Conservation (phyloP, 2,888 invertebrate genomes). For the Ceramica pisi region DNA sequence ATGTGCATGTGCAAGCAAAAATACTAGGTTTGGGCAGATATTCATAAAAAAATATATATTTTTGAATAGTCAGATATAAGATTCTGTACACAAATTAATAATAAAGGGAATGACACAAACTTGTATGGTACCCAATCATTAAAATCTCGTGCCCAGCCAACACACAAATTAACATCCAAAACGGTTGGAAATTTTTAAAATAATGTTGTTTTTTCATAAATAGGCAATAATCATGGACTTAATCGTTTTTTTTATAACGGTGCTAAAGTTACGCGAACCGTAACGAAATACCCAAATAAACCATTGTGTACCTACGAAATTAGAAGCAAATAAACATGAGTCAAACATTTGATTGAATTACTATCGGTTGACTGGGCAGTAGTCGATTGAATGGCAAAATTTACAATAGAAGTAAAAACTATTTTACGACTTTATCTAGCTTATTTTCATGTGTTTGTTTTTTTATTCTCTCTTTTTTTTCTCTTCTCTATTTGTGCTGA, state of each 20-base stretch:
- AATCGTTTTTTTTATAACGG: not conserved
- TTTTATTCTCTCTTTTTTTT: too few relatives aligned
- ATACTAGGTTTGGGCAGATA: too few relatives aligned
- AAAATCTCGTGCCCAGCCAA: too few relatives aligned
- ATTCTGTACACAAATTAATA: not conserved
- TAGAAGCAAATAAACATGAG: constrained; percentile 33
- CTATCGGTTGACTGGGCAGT: constrained; percentile 41
- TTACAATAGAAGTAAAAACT: constrained; percentile 14
- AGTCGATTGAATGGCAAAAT: constrained; percentile 20
- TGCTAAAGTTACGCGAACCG: constrained; percentile 23
- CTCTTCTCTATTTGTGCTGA: too few relatives aligned
- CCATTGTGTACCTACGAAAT: constrained; percentile 16
- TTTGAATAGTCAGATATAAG: not conserved
- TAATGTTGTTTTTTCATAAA: too few relatives aligned
- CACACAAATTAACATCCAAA: too few relatives aligned
- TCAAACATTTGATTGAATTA: constrained; percentile 33
- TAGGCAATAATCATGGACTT: not conserved
- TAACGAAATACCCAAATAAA: constrained; percentile 37
- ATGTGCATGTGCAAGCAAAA: too few relatives aligned
- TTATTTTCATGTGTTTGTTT: too few relatives aligned
- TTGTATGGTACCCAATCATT: too few relatives aligned
- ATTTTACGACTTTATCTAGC: not conserved
- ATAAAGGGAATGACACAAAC: too few relatives aligned
- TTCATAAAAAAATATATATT: too few relatives aligned
- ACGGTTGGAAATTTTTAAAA: too few relatives aligned